These are phyloP conservation scores for Melanerpes formicivorus DNA, from an alignment of 2,113 vertebrate species.

Conservation along the genomic window DNA sequence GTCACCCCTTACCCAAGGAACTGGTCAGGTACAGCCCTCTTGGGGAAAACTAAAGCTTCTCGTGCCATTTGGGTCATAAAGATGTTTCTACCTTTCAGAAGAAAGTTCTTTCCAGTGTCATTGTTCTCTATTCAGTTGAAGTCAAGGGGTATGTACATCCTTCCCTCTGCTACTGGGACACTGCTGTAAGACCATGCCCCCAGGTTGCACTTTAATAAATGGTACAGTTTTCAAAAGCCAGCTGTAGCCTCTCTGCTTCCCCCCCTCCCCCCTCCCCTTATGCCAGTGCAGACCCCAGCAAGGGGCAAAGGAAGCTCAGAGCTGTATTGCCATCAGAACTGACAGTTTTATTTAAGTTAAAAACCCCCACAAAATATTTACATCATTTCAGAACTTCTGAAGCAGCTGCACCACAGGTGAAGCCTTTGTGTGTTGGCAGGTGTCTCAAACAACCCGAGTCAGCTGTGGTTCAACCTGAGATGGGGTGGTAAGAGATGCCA, in stretches of 20 bases:
- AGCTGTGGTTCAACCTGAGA: conserved; percentile 28
- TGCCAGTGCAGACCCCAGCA: neutral
- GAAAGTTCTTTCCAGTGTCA: neutral
- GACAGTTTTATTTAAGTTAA: conserved; percentile 55
- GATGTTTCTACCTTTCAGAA: conserved; percentile 21
- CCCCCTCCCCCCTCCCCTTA: rapidly evolving
- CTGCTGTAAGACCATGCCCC: conserved; percentile 44
- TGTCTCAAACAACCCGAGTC: neutral
- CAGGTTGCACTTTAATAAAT: conserved; percentile 70
- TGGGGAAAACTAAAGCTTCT: conserved; percentile 31
- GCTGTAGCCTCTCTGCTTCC: neutral
- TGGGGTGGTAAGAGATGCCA: neutral
- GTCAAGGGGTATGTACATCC: neutral
- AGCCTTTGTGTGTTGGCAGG: neutral
- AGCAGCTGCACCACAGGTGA: neutral
- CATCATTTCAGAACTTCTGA: neutral
- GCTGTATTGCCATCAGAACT: neutral
- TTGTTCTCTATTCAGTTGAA: neutral
- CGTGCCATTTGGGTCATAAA: conserved; percentile 39
- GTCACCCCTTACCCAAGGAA: neutral
- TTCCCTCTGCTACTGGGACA: neutral
- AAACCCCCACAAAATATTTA: conserved; percentile 9
- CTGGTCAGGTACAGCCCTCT: neutral
- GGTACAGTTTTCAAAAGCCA: conserved; percentile 49
- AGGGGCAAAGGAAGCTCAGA: neutral